These are phyloP conservation scores for Triplophysa dalaica DNA, from an alignment of 2,113 vertebrate species.

Conservation along the genomic window DNA sequence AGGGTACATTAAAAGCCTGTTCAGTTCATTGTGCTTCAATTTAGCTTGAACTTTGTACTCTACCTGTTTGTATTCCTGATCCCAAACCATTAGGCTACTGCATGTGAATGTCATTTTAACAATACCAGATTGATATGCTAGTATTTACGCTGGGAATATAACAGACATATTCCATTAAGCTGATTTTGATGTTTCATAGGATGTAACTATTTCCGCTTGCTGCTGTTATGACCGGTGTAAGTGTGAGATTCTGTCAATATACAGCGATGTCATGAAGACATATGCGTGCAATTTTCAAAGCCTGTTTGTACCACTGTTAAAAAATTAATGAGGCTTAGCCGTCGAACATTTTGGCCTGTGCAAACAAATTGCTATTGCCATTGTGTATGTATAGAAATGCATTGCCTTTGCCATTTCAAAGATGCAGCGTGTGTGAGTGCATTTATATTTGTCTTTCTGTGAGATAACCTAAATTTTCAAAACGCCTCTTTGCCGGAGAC, in stretches of 20 bases:
- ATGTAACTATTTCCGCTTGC: conserved; percentile 4
- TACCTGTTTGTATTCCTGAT: not conserved
- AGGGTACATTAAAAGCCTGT: not conserved
- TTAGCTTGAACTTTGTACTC: not conserved
- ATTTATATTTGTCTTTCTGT: not conserved
- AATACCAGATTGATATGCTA: not conserved
- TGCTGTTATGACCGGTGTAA: not conserved
- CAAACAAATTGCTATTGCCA: conserved; percentile 31
- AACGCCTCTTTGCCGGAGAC: conserved; percentile 20
- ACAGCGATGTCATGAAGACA: conserved; percentile 23
- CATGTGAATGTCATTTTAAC: not conserved
- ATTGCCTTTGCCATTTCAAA: not conserved
- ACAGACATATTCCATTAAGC: conserved; percentile 30
- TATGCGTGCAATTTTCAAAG: conserved; percentile 37
- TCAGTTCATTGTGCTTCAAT: not conserved
- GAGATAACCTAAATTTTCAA: conserved; percentile 7
- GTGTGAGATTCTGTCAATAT: conserved; percentile 23
- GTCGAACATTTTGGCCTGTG: conserved; percentile 16
- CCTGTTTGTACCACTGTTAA: conserved; percentile 33
- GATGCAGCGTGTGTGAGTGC: not conserved
- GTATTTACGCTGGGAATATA: conserved; percentile 1
- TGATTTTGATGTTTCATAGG: conserved; percentile 7
- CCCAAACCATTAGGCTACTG: not conserved
- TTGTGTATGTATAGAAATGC: not conserved
- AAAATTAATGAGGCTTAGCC: conserved; percentile 37